Evolutionary conservation across 2,888 invertebrate species (phyloP).

Genomic region (Pachliopta kotzebuea): DNA sequence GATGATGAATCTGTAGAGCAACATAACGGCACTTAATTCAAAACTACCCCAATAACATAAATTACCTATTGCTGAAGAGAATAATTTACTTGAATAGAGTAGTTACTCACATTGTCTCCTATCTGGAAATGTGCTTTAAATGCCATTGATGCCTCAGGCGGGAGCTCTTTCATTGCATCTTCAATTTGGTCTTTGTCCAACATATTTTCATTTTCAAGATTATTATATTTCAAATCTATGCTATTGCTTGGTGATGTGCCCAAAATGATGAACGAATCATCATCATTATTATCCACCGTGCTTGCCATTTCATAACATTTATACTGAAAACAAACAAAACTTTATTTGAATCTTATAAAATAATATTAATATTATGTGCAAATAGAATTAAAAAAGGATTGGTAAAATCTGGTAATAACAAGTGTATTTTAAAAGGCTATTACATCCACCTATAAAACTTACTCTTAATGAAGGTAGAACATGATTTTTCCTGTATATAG

Average conservation of each 20-base stretch:
- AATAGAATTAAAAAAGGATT: too few species aligned
- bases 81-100: too few species aligned
- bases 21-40: too few species aligned
- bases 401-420: too few species aligned
- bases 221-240: conserved; percentile 46
- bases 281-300: conserved; percentile 53
- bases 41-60: too few species aligned
- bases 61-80: too few species aligned
- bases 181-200: conserved; percentile 55
- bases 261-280: conserved; percentile 73
- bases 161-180: conserved; percentile 66
- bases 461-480: too few species aligned
- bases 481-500: too few species aligned
- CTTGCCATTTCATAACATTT: conserved; percentile 48
- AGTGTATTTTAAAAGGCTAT: too few species aligned
- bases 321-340: conserved; percentile 22
- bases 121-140: conserved; percentile 68
- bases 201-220: conserved; percentile 40
- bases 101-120: conserved; percentile 63
- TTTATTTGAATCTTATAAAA: neutral
- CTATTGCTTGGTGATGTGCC: conserved; percentile 60
- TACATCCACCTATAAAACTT: too few species aligned
- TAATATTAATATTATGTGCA: too few species aligned
- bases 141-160: conserved; percentile 61
- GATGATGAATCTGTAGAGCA: too few species aligned